These are phyloP conservation scores for Myotis vivesi DNA, from an alignment of 2,797 vertebrate species.

Conservation along the genomic window DNA sequence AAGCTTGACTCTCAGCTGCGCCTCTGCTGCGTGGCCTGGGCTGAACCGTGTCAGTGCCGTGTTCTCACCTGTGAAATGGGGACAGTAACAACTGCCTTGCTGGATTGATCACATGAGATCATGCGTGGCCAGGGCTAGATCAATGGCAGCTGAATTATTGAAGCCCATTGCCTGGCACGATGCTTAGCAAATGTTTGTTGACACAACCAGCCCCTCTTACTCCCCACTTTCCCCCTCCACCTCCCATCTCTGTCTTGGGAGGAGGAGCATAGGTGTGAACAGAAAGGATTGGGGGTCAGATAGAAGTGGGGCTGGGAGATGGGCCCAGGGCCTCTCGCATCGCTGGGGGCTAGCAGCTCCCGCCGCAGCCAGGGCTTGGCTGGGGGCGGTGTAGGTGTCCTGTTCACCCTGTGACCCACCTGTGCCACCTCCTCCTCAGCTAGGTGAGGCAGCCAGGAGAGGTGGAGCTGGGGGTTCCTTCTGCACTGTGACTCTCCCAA, in stretches of 20 bases:
- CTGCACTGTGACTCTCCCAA: not conserved
- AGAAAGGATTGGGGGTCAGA: not conserved
- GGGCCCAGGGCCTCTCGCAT: not conserved
- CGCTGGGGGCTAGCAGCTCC: not conserved
- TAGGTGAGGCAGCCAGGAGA: constrained; percentile 3
- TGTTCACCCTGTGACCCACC: constrained; percentile 15
- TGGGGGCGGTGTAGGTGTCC: not conserved
- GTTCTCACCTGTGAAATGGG: constrained; percentile 9
- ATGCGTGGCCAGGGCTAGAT: not conserved
- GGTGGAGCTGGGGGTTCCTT: not conserved
- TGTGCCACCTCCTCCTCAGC: constrained; percentile 11
- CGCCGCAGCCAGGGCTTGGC: not conserved
- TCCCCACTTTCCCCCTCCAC: not conserved
- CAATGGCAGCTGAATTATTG: not conserved
- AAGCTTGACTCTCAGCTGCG: not conserved
- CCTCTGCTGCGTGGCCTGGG: not conserved
- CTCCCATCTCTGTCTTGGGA: not conserved
- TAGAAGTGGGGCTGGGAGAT: not conserved
- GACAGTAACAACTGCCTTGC: not conserved
- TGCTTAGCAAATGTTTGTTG: constrained; percentile 4
- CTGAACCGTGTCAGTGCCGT: not conserved
- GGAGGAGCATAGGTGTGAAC: not conserved
- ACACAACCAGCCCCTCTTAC: not conserved
- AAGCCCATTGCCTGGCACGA: not conserved
- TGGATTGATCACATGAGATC: not conserved